Conservation (phyloP, 2,113 vertebrate genomes). For the Casuarius casuarius region DNA sequence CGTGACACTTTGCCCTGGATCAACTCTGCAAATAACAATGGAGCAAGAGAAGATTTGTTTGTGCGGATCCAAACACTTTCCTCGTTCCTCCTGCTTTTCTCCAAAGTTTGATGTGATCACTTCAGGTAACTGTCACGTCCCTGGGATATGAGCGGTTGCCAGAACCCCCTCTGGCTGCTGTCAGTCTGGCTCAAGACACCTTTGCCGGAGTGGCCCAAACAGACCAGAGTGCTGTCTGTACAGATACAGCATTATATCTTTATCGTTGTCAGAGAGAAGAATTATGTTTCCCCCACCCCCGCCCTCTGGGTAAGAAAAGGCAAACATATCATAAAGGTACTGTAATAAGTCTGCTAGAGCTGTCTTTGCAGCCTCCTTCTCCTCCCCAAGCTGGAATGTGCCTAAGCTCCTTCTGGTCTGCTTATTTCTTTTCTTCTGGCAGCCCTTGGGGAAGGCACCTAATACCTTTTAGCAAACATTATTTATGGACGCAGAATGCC, state of each 20-base stretch:
- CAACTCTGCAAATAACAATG: not conserved
- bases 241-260: not conserved
- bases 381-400: conserved; percentile 64
- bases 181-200: not conserved
- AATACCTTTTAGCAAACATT: conserved; percentile 7
- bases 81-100: not conserved
- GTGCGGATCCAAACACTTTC: not conserved
- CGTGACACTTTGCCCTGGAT: not conserved
- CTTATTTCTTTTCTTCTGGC: conserved; percentile 33
- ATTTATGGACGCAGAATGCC: conserved; percentile 34
- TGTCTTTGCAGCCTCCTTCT: conserved; percentile 43
- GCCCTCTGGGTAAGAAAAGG: conserved; percentile 40
- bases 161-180: conserved; percentile 36
- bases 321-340: conserved; percentile 42
- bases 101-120: not conserved
- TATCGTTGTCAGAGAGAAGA: not conserved
- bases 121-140: not conserved
- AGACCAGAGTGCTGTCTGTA: not conserved
- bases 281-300: not conserved
- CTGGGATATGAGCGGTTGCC: not conserved
- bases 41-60: not conserved
- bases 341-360: conserved; percentile 7
- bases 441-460: conserved; percentile 45
- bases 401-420: conserved; percentile 48
- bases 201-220: conserved; percentile 5